These are phyloP conservation scores for Enteromius viviparus DNA, from an alignment of 2,797 vertebrate genomes.

Conservation along the genomic window DNA sequence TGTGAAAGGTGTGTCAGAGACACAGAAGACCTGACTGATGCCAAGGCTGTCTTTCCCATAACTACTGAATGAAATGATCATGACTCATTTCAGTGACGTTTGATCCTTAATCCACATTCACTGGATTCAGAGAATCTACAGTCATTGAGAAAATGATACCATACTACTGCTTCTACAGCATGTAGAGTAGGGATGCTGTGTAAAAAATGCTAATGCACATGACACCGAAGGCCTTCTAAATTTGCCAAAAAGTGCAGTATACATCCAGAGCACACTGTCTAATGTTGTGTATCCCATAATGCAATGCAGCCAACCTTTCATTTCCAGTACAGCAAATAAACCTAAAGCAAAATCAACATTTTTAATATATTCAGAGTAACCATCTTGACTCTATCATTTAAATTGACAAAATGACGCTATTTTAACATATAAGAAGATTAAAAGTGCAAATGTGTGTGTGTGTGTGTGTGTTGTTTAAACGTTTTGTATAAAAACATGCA, in stretches of 20 bases:
- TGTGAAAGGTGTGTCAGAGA: not conserved
- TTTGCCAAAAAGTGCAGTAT: not conserved
- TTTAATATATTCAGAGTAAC: not conserved
- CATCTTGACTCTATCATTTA: not conserved
- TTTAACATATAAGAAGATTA: not conserved
- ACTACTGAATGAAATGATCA: not conserved
- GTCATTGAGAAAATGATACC: not conserved
- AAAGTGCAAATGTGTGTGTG: not conserved
- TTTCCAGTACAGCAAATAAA: not conserved
- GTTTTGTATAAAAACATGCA: not conserved
- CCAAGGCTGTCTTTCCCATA: not conserved
- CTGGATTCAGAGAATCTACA: not conserved
- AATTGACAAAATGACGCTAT: not conserved
- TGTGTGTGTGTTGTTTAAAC: not conserved
- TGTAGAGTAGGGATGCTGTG: not conserved
- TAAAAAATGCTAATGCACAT: not conserved
- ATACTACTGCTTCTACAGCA: not conserved
- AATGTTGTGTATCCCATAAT: not conserved
- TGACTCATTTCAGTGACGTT: constrained; percentile 6
- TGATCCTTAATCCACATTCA: not conserved
- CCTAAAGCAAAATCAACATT: not conserved
- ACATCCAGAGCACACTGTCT: not conserved
- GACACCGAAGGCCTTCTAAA: not conserved
- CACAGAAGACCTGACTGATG: not conserved
- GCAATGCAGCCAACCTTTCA: not conserved